phyloP scores from a whole-genome alignment of 2,797 vertebrate genomes.

The Hippoglossus hippoglossus region DNA sequence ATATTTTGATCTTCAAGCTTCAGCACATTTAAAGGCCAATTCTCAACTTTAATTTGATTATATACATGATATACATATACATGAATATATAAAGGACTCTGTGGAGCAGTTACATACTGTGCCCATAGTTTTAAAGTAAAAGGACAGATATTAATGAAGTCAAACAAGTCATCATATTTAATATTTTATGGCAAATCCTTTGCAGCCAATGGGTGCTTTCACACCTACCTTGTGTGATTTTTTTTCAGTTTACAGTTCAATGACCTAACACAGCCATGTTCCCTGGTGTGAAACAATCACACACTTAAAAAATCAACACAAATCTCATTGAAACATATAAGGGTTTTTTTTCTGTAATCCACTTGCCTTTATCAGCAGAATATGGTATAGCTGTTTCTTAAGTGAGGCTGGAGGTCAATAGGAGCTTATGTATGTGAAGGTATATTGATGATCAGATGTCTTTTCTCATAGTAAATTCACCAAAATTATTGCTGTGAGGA shows the following conservation, averaged over 20 bases:
- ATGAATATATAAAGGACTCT: too few species aligned
- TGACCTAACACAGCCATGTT: neutral
- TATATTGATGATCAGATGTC: neutral
- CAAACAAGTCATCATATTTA: neutral
- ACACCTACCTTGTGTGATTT: too few species aligned
- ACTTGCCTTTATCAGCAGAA: neutral
- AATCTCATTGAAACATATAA: neutral
- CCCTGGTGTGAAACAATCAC: constrained; percentile 1
- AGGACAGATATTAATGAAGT: neutral
- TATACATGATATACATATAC: too few species aligned
- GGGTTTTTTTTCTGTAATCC: neutral
- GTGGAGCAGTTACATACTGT: neutral
- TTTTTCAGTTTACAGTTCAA: too few species aligned
- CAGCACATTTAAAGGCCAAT: too few species aligned
- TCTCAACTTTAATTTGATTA: too few species aligned
- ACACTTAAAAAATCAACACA: neutral
- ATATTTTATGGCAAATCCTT: neutral
- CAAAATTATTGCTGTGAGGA: neutral
- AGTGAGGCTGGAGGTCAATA: neutral
- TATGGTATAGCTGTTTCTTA: too few species aligned
- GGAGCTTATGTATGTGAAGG: neutral
- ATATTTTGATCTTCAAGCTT: too few species aligned
- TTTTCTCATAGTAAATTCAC: neutral
- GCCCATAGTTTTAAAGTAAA: too few species aligned
- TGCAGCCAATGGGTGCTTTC: neutral